Base-by-base conservation (phyloP, 2,797 vertebrate species). In the Pipistrellus nathusii region DNA sequence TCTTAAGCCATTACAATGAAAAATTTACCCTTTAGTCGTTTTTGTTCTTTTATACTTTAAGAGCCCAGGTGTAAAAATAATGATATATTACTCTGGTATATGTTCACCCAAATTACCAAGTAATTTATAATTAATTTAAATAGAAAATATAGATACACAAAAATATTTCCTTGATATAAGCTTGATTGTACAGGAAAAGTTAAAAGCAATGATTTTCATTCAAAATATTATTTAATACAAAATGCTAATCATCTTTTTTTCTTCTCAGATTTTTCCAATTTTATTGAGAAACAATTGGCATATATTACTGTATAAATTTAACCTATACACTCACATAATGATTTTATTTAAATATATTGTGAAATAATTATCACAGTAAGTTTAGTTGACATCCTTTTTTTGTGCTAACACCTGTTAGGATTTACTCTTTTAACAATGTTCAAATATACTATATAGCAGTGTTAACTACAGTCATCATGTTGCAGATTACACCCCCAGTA, bases 21-120 rank as follows among this genome's bases (percentile, higher is more conserved):
- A 89, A 73, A 55, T 44, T 93, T 86, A 77, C 10, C n/a, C 18
- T 81, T 78, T 76, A n/a, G 15, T 83, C 13, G 3, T 62, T 85
- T 92, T 96, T 81, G 18, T 83, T 76, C 57, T 93, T 90, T 82
- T 59, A 88, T 86, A 71, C 9, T 93, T 94, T 83, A 69, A 80
- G 9, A 88, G 38, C 4, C 51, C 62, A 84, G 3, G 80, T 93
- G 3, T 62, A 83, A 94, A 94, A 48, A 62, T 78, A 77, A 78
- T 64, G 3, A 76, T 69, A 20, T 64, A 6, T 7, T 83, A 68
- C 8, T 95, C 66, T 94, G 32, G 48, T 41, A 18, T 51, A 64
- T 7, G 32, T 72, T 87, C 20, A 59, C 18, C 3, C n/a, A 95
- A 86, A 76, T 73, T n/a, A 88, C 2, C 3, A 86, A 72, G 90